phyloP scores from a whole-genome alignment of 2,113 vertebrate species.

The Apistogramma diplotaenia region DNA sequence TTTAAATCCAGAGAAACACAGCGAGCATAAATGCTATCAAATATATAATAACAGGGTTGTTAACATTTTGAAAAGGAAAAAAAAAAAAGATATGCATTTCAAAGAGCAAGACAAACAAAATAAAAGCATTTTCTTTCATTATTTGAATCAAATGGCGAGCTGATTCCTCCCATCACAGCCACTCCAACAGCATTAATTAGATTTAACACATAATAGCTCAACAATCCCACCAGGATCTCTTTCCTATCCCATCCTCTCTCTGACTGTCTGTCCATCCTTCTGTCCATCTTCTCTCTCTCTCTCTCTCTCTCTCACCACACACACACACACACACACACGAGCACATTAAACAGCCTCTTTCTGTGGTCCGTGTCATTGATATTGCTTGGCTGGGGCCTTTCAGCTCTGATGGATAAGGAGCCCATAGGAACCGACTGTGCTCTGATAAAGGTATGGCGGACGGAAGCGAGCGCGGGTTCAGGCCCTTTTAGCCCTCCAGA shows the following conservation, averaged over 20 bases:
- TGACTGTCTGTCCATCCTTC: background rate
- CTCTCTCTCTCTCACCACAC: too few relatives aligned
- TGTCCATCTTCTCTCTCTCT: background rate
- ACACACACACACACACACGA: background rate
- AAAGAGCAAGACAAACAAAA: background rate
- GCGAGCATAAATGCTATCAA: background rate
- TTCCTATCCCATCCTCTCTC: background rate
- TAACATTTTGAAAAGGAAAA: background rate
- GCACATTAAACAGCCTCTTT: conserved; percentile 44
- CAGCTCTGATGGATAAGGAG: conserved; percentile 63
- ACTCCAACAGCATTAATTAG: background rate
- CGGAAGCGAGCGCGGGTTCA: conserved; percentile 19
- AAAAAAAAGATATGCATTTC: background rate
- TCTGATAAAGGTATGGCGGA: conserved; percentile 53
- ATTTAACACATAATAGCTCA: conserved; percentile 9
- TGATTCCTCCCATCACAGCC: background rate
- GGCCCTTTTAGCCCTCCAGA: conserved; percentile 46
- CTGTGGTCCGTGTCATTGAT: conserved; percentile 52
- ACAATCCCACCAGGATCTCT: background rate
- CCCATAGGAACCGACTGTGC: conserved; percentile 53
- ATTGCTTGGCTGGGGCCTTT: conserved; percentile 46
- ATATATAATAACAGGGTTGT: background rate
- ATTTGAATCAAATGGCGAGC: background rate
- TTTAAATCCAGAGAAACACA: background rate
- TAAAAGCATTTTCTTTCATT: background rate